Base-by-base conservation (phyloP, 2,113 vertebrate species). In the Myiozetetes cayanensis region DNA sequence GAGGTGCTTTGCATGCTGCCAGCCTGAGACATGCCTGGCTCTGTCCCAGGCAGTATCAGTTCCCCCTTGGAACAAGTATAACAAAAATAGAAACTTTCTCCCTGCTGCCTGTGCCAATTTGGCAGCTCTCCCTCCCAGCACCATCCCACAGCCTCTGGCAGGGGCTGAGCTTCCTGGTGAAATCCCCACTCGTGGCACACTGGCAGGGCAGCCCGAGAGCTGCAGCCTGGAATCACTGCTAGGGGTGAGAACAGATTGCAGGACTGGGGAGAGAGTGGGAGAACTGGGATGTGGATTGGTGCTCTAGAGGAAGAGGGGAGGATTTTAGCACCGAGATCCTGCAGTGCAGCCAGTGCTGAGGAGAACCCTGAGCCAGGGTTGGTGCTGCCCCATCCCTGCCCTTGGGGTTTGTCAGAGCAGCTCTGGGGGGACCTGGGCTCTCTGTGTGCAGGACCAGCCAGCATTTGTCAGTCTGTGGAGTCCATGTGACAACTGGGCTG, bases 81-180 rank as follows among this genome's bases (percentile, higher is more conserved):
- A 91, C 72, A 81, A 89, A 95, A 96, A 94, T 92, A 95, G 91
- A 91, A 95, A 75, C 95, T 82, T 74, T 92, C 83, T 90, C 71
- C 50, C 62, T 11, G 0, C 41, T 27, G 71, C 85, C 61, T 5
- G 28, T 88, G 94, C 94, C 89, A 75, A 5, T 68, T 94, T 93
- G 95, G 91, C 91, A 96, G 83, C 86, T 12, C 73, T 63, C 0
- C 2, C 73, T 89, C 49, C 86, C 87, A 18, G 65, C 85, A 25
- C 90, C 85, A 47, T 52, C 82, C 92, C 87, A 30, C 27, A 5
- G 92, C 95, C 95, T 58, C 81, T 24, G 92, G 89, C 81, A 12
- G 65, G 10, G 9, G 13, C 44, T 76, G n/a, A 1, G 27, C 30
- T 90, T 94, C 85, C 96, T 90, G 85, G 2, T 85, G 14, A 76